These are phyloP conservation scores for Phaethon lepturus DNA, from an alignment of 2,113 vertebrate genomes.

Conservation along the genomic window DNA sequence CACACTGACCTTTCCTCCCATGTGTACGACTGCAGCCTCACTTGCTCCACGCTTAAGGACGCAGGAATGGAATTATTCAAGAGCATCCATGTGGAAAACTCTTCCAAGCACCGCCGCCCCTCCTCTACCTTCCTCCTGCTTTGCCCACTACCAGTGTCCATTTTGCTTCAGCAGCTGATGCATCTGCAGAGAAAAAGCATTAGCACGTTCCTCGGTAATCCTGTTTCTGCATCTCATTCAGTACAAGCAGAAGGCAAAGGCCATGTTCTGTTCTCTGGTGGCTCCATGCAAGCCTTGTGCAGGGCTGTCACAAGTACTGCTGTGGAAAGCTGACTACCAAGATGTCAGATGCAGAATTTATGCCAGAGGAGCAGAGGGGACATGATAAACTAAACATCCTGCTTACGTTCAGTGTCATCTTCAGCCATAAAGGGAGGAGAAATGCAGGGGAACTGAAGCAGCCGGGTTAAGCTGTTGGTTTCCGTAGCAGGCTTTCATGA, in stretches of 20 bases:
- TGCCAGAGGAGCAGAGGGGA: not conserved
- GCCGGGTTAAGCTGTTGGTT: not conserved
- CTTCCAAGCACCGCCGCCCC: not conserved
- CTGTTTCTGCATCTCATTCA: not conserved
- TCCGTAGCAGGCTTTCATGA: not conserved
- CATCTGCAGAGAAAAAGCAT: not conserved
- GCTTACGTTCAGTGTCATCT: not conserved
- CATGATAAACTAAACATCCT: slow-evolving; percentile 12
- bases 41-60: not conserved
- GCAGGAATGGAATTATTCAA: not conserved
- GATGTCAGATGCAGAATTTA: not conserved
- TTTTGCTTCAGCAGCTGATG: slow-evolving; percentile 19
- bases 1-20: slow-evolving; percentile 28
- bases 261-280: not conserved
- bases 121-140: slow-evolving; percentile 16
- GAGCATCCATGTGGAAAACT: not conserved
- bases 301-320: not conserved
- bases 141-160: not conserved
- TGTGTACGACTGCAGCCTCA: not conserved
- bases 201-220: not conserved
- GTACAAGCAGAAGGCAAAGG: slow-evolving; percentile 26
- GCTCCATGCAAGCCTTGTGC: not conserved
- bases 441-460: not conserved
- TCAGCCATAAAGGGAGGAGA: not conserved
- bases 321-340: not conserved